Evolutionary conservation across 2,113 vertebrate genomes (phyloP).

Genomic region (Nicator chloris): DNA sequence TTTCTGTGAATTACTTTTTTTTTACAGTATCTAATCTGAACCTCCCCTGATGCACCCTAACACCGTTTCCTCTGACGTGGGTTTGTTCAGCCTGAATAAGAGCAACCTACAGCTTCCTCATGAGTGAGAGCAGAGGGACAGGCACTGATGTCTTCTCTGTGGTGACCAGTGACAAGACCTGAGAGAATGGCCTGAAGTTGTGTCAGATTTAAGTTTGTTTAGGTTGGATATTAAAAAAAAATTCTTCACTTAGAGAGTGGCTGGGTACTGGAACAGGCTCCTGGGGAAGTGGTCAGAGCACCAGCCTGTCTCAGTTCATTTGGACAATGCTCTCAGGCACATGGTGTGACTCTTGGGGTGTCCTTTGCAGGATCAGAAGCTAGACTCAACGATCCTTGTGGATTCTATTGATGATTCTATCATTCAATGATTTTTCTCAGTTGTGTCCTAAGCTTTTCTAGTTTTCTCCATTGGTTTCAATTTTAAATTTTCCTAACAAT

Average conservation of each 20-base stretch:
- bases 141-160: not conserved
- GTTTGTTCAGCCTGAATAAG: not conserved
- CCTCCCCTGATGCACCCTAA: not conserved
- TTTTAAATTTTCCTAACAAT: not conserved
- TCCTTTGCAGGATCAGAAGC: no score
- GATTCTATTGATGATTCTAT: not conserved
- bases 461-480: not conserved
- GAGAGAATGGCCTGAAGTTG: not conserved
- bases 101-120: not conserved
- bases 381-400: fast-evolving
- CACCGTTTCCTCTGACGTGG: not conserved
- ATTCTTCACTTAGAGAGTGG: not conserved
- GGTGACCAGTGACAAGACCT: not conserved
- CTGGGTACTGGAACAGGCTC: not conserved
- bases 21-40: not conserved
- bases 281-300: not conserved
- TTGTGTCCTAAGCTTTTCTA: not conserved
- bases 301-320: not conserved
- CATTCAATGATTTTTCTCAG: not conserved
- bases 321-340: not conserved
- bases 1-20: not conserved
- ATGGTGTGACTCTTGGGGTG: not conserved
- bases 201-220: no score
- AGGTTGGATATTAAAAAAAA: not conserved
- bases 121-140: fast-evolving